Percentiles rank a stretch among this genome's conserved stretches.
Conservation (phyloP, 1,140 invertebrate species). For the Hylaeus volcanicus region DNA sequence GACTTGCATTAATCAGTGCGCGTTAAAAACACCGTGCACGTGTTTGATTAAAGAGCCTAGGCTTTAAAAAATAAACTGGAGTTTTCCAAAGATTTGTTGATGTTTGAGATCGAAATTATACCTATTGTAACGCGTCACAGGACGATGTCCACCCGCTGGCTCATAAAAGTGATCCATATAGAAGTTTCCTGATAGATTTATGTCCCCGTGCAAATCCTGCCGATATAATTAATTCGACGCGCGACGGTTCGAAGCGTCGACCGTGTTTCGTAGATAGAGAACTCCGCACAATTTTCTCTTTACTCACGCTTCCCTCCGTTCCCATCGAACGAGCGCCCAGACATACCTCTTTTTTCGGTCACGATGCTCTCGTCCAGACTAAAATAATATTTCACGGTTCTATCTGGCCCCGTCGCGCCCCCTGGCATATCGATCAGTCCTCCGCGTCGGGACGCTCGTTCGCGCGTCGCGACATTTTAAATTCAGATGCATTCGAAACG, state of each 20-base stretch:
- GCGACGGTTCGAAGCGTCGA: not conserved
- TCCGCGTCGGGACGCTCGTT: not conserved
- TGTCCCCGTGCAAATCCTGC: constrained; percentile 17
- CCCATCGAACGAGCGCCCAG: not conserved
- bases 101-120: too few relatives aligned
- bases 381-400: constrained; percentile 57
- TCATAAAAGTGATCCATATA: constrained; percentile 29
- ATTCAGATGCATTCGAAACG: too few relatives aligned
- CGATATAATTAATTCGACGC: constrained; percentile 30
- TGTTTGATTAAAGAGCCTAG: too few relatives aligned
- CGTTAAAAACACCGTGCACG: too few relatives aligned
- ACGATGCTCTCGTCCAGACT: not conserved
- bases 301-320: constrained; percentile 3
- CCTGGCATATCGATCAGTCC: constrained; percentile 52
- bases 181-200: constrained; percentile 11
- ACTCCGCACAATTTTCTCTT: constrained; percentile 2
- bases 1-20: too few relatives aligned
- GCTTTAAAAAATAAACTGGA: too few relatives aligned
- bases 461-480: not conserved
- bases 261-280: not conserved
- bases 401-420: constrained; percentile 34
- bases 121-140: too few relatives aligned
- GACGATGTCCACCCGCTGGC: too few relatives aligned
- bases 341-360: not conserved
- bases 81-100: too few relatives aligned